These are phyloP conservation scores for Eristalinus sepulchralis DNA, from an alignment of 2,888 invertebrate species.

Conservation along the genomic window DNA sequence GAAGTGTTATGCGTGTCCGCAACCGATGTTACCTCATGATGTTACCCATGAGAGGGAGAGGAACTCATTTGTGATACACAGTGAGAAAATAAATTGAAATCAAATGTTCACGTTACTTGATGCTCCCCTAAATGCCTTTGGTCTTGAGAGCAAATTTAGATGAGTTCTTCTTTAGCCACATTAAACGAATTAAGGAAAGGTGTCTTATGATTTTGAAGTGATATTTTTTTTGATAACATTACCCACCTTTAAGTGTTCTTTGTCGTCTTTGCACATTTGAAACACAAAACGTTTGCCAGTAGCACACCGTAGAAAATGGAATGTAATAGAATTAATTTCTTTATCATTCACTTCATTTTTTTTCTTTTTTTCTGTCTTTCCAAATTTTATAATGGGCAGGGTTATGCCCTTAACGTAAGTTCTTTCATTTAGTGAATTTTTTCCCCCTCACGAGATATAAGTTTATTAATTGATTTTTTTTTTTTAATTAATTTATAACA, in stretches of 20 bases:
- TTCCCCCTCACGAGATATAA: neutral
- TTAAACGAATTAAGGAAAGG: too few species aligned
- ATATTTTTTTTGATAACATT: too few species aligned
- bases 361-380: neutral
- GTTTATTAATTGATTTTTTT: neutral
- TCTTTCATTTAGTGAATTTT: neutral
- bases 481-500: neutral
- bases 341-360: neutral
- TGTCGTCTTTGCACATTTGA: neutral
- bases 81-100: too few species aligned
- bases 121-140: too few species aligned
- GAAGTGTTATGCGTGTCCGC: too few species aligned
- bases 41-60: too few species aligned
- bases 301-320: neutral
- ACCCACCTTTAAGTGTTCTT: neutral
- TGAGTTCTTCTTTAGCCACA: too few species aligned
- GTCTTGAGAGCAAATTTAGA: too few species aligned
- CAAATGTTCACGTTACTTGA: too few species aligned
- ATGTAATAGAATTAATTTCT: neutral
- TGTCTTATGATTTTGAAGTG: too few species aligned
- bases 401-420: constrained; percentile 22
- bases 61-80: too few species aligned
- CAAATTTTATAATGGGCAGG: neutral
- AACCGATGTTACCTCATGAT: too few species aligned
- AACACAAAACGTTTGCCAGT: neutral